Conservation (phyloP, 2,888 invertebrate genomes). For the Torymus texanus region DNA sequence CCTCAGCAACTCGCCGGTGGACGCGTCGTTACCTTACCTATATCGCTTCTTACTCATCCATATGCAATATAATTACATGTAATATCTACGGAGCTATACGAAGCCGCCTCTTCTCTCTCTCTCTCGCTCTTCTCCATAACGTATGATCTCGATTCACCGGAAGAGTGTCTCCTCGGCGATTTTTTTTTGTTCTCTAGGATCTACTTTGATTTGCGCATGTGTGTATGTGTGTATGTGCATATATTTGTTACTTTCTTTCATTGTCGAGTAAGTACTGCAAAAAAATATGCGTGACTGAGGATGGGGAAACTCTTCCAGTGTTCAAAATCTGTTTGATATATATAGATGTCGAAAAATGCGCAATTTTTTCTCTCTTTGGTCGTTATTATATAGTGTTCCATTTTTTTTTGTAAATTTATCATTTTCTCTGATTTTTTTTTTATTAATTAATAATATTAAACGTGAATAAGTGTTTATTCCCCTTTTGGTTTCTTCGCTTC, state of each 20-base stretch:
- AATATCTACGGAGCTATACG: conserved; percentile 63
- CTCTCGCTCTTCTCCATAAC: neutral
- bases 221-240: neutral
- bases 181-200: neutral
- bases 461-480: conserved; percentile 6
- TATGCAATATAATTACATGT: conserved; percentile 57
- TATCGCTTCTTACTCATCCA: conserved; percentile 46
- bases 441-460: conserved; percentile 4
- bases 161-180: conserved; percentile 22
- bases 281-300: neutral
- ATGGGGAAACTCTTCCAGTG: conserved; percentile 8
- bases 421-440: conserved; percentile 1
- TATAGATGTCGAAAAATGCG: conserved; percentile 8
- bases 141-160: neutral
- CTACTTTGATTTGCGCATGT: conserved; percentile 10
- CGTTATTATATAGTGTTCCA: conserved; percentile 25
- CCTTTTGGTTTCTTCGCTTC: conserved; percentile 1
- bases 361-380: conserved; percentile 14
- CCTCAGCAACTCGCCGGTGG: neutral
- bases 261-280: neutral
- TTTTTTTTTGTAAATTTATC: neutral
- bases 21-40: conserved; percentile 13
- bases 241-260: neutral
- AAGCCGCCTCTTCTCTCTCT: conserved; percentile 20
- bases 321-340: conserved; percentile 1